Percentiles rank a stretch among this genome's conserved stretches.
These are phyloP conservation scores for Heteromormyrus szaboi DNA, from an alignment of 2,797 vertebrate species.

Conservation along the genomic window DNA sequence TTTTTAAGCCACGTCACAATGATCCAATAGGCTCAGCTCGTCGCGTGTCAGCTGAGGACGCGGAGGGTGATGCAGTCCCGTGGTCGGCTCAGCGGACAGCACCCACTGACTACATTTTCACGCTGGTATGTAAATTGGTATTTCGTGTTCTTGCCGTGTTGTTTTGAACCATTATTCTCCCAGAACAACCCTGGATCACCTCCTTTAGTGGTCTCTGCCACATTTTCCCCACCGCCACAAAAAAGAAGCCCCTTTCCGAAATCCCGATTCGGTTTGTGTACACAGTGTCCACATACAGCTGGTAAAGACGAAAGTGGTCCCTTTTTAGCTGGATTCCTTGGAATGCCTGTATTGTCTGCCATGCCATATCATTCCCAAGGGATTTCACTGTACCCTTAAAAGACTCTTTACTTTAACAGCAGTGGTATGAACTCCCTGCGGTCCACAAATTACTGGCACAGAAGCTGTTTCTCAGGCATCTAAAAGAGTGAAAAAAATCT, in stretches of 20 bases:
- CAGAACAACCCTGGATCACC: constrained; percentile 14
- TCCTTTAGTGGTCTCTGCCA: neutral
- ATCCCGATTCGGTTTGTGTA: neutral
- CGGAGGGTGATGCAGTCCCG: neutral
- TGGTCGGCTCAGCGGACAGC: neutral
- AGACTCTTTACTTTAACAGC: neutral
- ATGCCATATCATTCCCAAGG: neutral
- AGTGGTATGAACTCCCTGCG: neutral
- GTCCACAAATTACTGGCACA: neutral
- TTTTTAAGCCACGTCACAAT: neutral
- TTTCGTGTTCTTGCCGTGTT: neutral
- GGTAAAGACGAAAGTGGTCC: neutral
- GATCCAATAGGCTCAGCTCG: neutral
- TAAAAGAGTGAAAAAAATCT: neutral
- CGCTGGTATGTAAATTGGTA: constrained; percentile 17
- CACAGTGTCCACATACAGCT: neutral
- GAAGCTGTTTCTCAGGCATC: neutral
- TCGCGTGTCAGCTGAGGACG: constrained; percentile 2
- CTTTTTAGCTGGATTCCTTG: neutral
- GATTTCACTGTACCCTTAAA: neutral
- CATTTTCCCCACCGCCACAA: neutral
- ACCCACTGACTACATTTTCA: neutral
- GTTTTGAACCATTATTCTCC: constrained; percentile 5
- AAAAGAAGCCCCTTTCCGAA: neutral
- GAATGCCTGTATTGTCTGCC: neutral